A percentile compares a stretch with the other conserved stretches of the same genome.
Evolutionary conservation across 2,797 vertebrate species (phyloP).

Genomic region (Gobio occitaniae): DNA sequence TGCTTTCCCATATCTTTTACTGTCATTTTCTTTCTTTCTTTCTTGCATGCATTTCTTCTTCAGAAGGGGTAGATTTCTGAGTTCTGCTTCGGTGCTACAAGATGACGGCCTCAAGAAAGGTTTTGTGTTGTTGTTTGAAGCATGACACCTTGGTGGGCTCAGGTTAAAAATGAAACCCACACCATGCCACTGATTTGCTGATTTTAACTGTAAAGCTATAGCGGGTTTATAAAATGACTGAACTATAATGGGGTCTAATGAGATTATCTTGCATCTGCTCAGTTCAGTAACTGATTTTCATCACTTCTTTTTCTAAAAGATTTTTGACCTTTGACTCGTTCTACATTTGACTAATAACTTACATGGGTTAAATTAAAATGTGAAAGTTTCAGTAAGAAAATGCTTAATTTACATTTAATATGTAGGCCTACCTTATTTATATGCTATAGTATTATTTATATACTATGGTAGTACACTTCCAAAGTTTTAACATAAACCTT

Average conservation of each 20-base stretch:
- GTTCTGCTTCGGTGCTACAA: slow-evolving; percentile 35
- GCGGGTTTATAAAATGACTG: neutral
- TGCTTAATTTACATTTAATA: neutral
- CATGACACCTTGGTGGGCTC: slow-evolving; percentile 22
- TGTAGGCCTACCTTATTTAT: neutral
- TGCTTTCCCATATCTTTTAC: slow-evolving; percentile 10
- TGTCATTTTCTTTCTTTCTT: slow-evolving; percentile 21
- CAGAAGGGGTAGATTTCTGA: slow-evolving; percentile 58
- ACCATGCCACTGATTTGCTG: neutral
- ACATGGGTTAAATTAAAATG: neutral
- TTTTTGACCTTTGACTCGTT: neutral
- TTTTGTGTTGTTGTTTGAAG: slow-evolving; percentile 26
- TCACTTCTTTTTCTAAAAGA: neutral
- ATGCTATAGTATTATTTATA: neutral
- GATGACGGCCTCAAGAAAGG: slow-evolving; percentile 53
- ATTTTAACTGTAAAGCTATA: neutral
- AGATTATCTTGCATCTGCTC: neutral
- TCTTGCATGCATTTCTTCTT: slow-evolving; percentile 45
- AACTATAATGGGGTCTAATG: neutral
- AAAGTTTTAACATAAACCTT: neutral
- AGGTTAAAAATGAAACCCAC: slow-evolving; percentile 1
- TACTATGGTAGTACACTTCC: neutral
- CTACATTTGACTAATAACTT: neutral
- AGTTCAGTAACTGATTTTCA: neutral
- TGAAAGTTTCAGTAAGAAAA: neutral